Base-by-base conservation (phyloP, 1,140 invertebrate genomes). In the Pogonognathellus flavescens region DNA sequence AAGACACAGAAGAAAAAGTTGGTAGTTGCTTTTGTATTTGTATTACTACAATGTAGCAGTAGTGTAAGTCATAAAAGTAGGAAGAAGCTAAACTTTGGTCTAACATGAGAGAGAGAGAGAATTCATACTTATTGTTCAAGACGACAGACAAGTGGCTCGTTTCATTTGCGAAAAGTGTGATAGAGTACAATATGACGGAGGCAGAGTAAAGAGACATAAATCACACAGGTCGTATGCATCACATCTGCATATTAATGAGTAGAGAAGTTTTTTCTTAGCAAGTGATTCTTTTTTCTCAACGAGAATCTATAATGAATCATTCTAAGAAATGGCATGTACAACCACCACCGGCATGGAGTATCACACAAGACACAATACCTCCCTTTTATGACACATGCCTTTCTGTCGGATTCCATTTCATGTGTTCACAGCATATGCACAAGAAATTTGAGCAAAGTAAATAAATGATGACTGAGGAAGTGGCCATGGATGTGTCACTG, bases 161-260 rank as follows among this genome's bases (percentile, higher is more conserved):
- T 60, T 62, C 81, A 60, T 86, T 86, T 86, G 85, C 85, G 76
- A 82, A 82, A 86, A 86, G 85, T 86, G 66, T 86, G 85, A 86
- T 86, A 72, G 85, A 86, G 81, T 86, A 80, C 80, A 83, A 86
- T 83, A 86, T 86, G 85, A 86, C 70, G 55, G 85, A 80, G 82
- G 81, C 66, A 86, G n/a, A 83, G 85, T 86, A 82, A 72, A 83
- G 82, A 83, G 85, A 83, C 81, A 86, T 86, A 86, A 86, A 86
- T 86, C 85, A 86, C 85, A 57, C 60, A 76, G 76, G 85, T 86
- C 85, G 80, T 82, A 80, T 76, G 76, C 50, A 86, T 66, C 52
- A 82, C 85, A 86, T 86, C 85, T 86, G 85, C 85, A 86, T 86
- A 86, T 86, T 86, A 86, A 86, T 83, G 85, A 86, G 81, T 18